Evolutionary conservation across 2,113 vertebrate genomes (phyloP), one percentile per base, ranked within the genome.

Genomic region (Microtus oregoni): DNA sequence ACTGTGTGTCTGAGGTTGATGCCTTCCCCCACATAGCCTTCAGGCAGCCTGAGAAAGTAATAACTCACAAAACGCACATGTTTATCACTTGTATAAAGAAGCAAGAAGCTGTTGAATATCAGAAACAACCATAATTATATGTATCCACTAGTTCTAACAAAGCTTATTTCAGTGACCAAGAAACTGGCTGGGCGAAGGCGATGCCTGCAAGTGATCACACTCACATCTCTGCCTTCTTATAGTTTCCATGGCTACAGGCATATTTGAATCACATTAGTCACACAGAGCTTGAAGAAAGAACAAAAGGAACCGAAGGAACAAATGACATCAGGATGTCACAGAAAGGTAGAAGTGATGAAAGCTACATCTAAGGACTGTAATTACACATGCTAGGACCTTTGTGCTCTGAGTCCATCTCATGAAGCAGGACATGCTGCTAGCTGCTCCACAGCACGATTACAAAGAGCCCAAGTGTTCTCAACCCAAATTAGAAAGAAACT

Each of bases 241-340:
- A 32, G 97, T 98, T 97, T 89, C 97, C 95, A 98, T 97, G 94
- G 78, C 86, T 96, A 98, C 97, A 85, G 63, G 28, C 47, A 89
- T 75, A 91, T 96, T 44, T 91, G 94, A 96, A 83, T 67, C 81
- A n/a, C 94, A 94, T 97, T 86, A 96, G 97, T 94, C 96, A 96
- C 81, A 95, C 50, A 65, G 5, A 89, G 14, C n/a, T 89, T 61
- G 41, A 78, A 96, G 92, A 93, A 89, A 68, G 90, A 97, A 94
- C 76, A 95, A 95, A 96, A 96, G 90, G 72, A 75, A 58, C 35
- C 44, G 55, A 85, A 86, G 75, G 85, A 86, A 77, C 55, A 94
- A 89, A 89, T 90, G 94, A 32, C 50, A 76, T 75, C 41, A 72
- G 44, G 93, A 83, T 94, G 93, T 91, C 92, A 90, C 15, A 89